These are phyloP conservation scores for Lasioglossum zephyrum DNA, from an alignment of 2,888 invertebrate genomes.

Conservation along the genomic window DNA sequence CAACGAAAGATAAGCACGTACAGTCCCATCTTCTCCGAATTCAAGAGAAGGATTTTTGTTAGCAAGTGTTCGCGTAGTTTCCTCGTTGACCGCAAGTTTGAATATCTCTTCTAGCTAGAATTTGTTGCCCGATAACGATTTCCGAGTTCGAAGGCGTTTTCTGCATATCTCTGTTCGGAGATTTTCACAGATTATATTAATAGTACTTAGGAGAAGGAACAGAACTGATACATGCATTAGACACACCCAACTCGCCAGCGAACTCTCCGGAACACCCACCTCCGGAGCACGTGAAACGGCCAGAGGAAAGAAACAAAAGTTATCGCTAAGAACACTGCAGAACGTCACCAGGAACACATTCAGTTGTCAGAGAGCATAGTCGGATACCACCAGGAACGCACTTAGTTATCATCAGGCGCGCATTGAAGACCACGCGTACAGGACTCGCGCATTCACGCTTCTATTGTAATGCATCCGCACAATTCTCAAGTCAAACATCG, in stretches of 20 bases:
- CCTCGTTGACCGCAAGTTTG: neutral
- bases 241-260: slow-evolving; percentile 25
- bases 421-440: slow-evolving; percentile 17
- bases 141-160: neutral
- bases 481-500: slow-evolving; percentile 34
- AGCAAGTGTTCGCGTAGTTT: neutral
- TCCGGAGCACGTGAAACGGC: slow-evolving; percentile 1
- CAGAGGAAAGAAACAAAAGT: slow-evolving; percentile 21
- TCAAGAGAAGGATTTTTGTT: neutral
- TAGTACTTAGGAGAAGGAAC: neutral
- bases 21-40: neutral
- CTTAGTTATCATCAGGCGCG: slow-evolving; percentile 33
- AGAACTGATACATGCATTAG: slow-evolving; percentile 29
- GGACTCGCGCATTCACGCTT: slow-evolving; percentile 11
- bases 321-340: slow-evolving; percentile 33
- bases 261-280: slow-evolving; percentile 27
- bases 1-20: neutral
- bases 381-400: slow-evolving; percentile 27
- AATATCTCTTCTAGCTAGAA: neutral
- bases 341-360: slow-evolving; percentile 24
- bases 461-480: slow-evolving; percentile 25
- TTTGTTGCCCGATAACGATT: neutral
- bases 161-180: neutral
- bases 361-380: slow-evolving; percentile 7
- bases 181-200: neutral